Percentiles rank a stretch among this genome's conserved stretches.
Evolutionary conservation across 2,888 invertebrate genomes (phyloP).

Genomic region (Teleiodes luculella): DNA sequence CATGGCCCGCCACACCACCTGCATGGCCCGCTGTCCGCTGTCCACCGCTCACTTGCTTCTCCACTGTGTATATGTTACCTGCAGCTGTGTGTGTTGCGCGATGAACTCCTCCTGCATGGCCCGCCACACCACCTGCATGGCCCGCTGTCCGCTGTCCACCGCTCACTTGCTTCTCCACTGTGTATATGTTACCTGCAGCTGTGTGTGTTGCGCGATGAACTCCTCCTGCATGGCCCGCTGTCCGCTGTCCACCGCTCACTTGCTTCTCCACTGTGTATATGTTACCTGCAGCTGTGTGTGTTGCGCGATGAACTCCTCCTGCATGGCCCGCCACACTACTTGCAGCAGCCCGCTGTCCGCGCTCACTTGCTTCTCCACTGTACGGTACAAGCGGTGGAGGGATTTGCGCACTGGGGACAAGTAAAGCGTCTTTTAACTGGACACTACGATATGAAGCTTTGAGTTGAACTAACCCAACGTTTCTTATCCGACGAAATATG

Average conservation of each 20-base stretch:
- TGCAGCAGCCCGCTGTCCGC: conserved; percentile 95
- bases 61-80: no score
- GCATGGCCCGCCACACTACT: conserved; percentile 99
- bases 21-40: conserved; percentile 93
- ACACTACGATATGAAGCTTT: no score
- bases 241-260: conserved; percentile 94
- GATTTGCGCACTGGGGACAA: conserved; percentile 93
- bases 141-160: conserved; percentile 96
- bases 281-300: conserved; percentile 87
- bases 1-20: conserved; percentile 99
- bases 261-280: conserved; percentile 94
- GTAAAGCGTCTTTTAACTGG: no score
- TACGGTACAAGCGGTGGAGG: conserved; percentile 93
- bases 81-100: conserved; percentile 86
- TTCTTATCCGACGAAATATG: no score
- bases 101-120: conserved; percentile 99
- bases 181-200: conserved; percentile 85
- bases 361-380: conserved; percentile 98
- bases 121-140: conserved; percentile 71
- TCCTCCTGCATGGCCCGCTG: conserved; percentile 99
- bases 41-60: conserved; percentile 83
- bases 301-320: conserved; percentile 98
- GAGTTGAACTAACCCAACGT: no score
- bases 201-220: conserved; percentile 94
- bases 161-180: conserved; percentile 96